A percentile compares a stretch with the other conserved stretches of the same genome.
phyloP scores from a whole-genome alignment of 2,797 vertebrate genomes.

The Pangasius larnaudii region DNA sequence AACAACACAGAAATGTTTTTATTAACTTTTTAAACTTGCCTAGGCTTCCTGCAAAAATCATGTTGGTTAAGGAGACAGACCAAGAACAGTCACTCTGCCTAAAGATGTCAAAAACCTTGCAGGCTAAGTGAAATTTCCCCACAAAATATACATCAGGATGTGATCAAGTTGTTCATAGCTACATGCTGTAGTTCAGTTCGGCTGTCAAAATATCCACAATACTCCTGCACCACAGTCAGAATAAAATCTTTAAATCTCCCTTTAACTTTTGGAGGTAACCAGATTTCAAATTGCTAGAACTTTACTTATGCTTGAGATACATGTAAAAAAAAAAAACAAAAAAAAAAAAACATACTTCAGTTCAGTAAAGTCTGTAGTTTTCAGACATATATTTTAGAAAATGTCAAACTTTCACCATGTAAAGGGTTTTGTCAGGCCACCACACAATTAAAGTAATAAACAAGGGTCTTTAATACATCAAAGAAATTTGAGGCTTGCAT shows the following conservation, averaged over 20 bases:
- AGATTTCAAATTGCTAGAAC: neutral
- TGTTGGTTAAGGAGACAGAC: neutral
- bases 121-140: neutral
- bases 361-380: neutral
- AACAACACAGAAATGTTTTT: neutral
- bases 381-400: neutral
- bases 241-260: neutral
- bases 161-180: neutral
- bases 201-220: neutral
- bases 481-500: neutral
- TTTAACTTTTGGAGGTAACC: neutral
- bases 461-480: neutral
- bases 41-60: neutral
- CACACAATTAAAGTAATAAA: neutral
- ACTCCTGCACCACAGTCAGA: neutral
- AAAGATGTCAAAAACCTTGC: neutral
- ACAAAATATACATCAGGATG: neutral
- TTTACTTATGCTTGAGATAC: neutral
- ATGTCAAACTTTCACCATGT: neutral
- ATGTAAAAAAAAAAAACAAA: neutral
- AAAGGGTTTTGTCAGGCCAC: neutral
- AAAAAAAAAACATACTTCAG: neutral
- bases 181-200: neutral
- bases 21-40: neutral
- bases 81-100: neutral